Base-by-base conservation (phyloP, 2,888 invertebrate species). In the Caenorhabditis parvicauda region DNA sequence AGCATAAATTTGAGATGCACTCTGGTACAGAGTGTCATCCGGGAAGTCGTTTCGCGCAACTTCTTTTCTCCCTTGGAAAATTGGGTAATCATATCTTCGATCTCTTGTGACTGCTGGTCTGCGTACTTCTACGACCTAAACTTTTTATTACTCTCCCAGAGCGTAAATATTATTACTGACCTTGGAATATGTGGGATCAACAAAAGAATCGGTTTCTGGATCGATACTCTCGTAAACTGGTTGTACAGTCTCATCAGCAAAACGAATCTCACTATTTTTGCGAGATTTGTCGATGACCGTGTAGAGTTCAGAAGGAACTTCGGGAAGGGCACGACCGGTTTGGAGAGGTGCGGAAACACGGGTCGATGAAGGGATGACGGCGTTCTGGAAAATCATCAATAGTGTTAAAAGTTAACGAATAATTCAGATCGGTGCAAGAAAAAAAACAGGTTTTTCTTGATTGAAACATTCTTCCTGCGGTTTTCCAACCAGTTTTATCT, bases 1-100 rank as follows among this genome's bases (percentile, higher is more conserved):
- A 5, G 70, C 74, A 58, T 77, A 77, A 22, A 75, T 72, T 45
- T 77, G 76, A 1, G 75, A 76, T n/a, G 77, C 77, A 41, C 74
- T 75, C 42, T 75, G 69, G 53, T 77, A 77, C 5, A 77, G 51
- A 2, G 67, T 54, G 1, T 63, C 67, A 43, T 68, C 67, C 2
- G 46, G 39, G 4, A 46, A 44, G 9, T 48, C 51, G 9, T 41
- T 49, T 2, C 44, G 39, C 3, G 44, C 57, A 21, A 35, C 51
- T n/a, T 48, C 52, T 27, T 54, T 56, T 4, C 62, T 47, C 7
- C 68, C 65, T 0, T 66, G 39, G 44, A 75, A 75, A 7, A 71
- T 63, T 14, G 75, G 75, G 28, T 75, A 75, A 45, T 75, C 75
- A 51, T 75, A 75, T 42, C 63, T 61, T 1, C 65, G 52, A 27